Evolutionary conservation across 2,888 invertebrate genomes (phyloP).

Genomic region (Scelioninae gen. 1): DNA sequence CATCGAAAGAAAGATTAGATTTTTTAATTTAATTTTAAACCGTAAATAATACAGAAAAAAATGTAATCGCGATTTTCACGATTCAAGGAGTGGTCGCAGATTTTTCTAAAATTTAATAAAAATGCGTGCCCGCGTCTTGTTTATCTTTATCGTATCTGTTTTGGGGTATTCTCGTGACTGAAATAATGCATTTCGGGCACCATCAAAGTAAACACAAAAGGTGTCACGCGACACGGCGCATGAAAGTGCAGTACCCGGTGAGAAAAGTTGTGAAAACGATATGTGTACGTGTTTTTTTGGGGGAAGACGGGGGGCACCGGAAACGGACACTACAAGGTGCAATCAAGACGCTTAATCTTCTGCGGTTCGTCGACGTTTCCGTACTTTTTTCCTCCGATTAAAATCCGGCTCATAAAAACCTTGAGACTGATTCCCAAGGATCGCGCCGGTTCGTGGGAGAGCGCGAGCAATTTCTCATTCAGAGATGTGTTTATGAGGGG

Average conservation of each 20-base stretch:
- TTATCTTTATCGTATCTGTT: slow-evolving; percentile 43
- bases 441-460: slow-evolving; percentile 68
- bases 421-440: slow-evolving; percentile 68
- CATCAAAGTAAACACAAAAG: slow-evolving; percentile 66
- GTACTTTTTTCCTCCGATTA: slow-evolving; percentile 74
- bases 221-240: slow-evolving; percentile 69
- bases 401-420: slow-evolving; percentile 74
- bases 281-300: slow-evolving; percentile 42
- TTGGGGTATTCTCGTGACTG: slow-evolving; percentile 59
- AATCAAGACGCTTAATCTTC: slow-evolving; percentile 66
- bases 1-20: too few relatives aligned
- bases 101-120: slow-evolving; percentile 24
- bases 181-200: slow-evolving; percentile 65
- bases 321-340: slow-evolving; percentile 68
- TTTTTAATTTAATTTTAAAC: too few relatives aligned
- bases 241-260: slow-evolving; percentile 60
- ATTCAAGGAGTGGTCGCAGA: neutral
- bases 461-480: slow-evolving; percentile 55
- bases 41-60: neutral
- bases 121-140: slow-evolving; percentile 23
- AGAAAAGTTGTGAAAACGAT: slow-evolving; percentile 66
- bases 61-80: neutral
- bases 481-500: slow-evolving; percentile 47
- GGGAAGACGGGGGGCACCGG: slow-evolving; percentile 51
- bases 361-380: slow-evolving; percentile 69